These are phyloP conservation scores for Unio delphinus DNA, from an alignment of 2,888 invertebrate species.

Conservation along the genomic window DNA sequence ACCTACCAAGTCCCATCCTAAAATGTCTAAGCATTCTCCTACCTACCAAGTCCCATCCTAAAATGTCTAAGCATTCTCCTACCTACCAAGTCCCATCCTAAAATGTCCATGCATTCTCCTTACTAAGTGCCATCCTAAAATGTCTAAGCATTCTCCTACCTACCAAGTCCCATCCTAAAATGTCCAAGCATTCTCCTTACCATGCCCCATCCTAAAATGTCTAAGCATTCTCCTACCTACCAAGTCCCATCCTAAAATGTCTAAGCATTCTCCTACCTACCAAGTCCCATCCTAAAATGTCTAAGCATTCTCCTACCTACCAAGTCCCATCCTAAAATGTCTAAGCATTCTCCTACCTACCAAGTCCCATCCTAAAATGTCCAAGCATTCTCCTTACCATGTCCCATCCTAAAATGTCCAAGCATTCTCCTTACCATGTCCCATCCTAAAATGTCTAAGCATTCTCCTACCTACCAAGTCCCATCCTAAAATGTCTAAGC, in stretches of 20 bases:
- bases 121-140: constrained; percentile 25
- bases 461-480: constrained; percentile 41
- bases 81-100: constrained; percentile 38
- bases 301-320: constrained; percentile 29
- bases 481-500: neutral
- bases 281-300: constrained; percentile 14
- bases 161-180: constrained; percentile 25
- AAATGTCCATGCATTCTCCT: constrained; percentile 10
- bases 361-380: constrained; percentile 14
- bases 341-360: constrained; percentile 30
- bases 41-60: constrained; percentile 38
- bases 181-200: constrained; percentile 12
- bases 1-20: constrained; percentile 38
- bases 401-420: neutral
- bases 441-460: neutral
- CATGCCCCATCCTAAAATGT: constrained; percentile 14
- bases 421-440: no score
- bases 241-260: constrained; percentile 15
- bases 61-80: neutral
- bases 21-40: neutral
- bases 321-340: constrained; percentile 17
- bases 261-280: constrained; percentile 28
- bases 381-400: neutral
- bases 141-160: constrained; percentile 18
- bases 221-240: constrained; percentile 28